Evolutionary conservation across 2,797 vertebrate genomes (phyloP), one percentile per base, ranked within the genome.

Genomic region (Steatocranus sp.): DNA sequence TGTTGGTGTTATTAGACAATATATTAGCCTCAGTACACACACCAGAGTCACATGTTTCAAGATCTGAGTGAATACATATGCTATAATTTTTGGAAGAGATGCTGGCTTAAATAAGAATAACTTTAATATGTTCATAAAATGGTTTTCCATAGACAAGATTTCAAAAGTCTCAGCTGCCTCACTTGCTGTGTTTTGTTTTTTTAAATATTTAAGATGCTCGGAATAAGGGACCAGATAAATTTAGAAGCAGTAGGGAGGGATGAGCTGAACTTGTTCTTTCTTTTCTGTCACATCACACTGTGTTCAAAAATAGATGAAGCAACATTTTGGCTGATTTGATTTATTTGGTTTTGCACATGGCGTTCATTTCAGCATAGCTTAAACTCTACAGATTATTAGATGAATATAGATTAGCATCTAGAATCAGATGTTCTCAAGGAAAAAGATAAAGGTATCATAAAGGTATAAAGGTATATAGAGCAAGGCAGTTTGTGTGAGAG

Each of bases 211-310:
- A 87, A 73, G 66, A 83, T 3, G 20, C 75, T 30, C 17, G 2
- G 43, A 86, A 77, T 68, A 74, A 83, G 75, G 83, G 48, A 30
- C 12, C 17, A 50, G 87, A 83, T 88, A 88, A 56, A 90, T 90
- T 92, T 91, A 89, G 88, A 85, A 86, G 53, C 83, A 78, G 80
- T 66, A 53, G 53, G 54, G 61, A 32, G 58, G 66, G 75, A 80
- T 68, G 80, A 83, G 80, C 36, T 81, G 43, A 87, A 82, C 79
- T 78, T 87, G 68, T 84, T 86, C 25, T 75, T 53, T 83, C 4
- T 82, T 76, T 74, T 77, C 75, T 84, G 82, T 87, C 58, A 87
- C 83, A 74, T 90, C 53, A 82, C 2, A 38, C 46, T 83, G 83
- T 10, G 20, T 56, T 82, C 46, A 63, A 80, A 80, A 86, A 76